Base-by-base conservation (phyloP, 2,888 invertebrate species). In the Hipparchia sbordonii region DNA sequence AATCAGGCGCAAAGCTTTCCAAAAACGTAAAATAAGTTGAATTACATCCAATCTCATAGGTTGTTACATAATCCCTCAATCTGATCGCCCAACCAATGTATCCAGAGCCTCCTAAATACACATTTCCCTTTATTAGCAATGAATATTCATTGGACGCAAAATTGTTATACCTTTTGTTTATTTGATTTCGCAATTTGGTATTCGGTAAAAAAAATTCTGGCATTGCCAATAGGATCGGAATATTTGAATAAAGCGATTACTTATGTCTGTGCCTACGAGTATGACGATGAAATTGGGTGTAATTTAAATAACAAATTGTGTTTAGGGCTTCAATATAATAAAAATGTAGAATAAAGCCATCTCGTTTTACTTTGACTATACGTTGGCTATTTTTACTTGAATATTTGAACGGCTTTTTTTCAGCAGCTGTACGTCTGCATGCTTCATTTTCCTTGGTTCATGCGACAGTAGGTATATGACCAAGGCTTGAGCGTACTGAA, bases 81-180 rank as follows among this genome's bases (percentile, higher is more conserved):
- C 33, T 33, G 65, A 65, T 65, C 12, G 52, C 3, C 51, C 52
- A 52, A 7, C 65, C 65, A 65, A 9, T 52, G 52, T 65, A 12
- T 65, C 2, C 52, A 12, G 52, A 51, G 52, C 52, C 33, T 52
- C 51, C 65, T 65, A 65, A 65, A 65, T 65, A 65, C 52, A 51
- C 3, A 65, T 65, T 52, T 52, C 65, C 65, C 52, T 65, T 65
- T 65, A 65, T 65, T 52, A 65, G 52, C 65, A 12, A 65, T 65
- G 65, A 65, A 65, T 65, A 65, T 65, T 65, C 65, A 65, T 65
- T 8, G 52, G 7, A 23, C 23, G 33, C 65, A n/a, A 52, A 51
- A 23, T 63, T 51, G 63, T 23, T 23, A 33, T 52, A 52, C 65
- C 13, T 52, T 51, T 65, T 65, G 65, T 65, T 65, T 65, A 65